Evolutionary conservation across 2,888 invertebrate species (phyloP).

Genomic region (Mamestra brassicae): DNA sequence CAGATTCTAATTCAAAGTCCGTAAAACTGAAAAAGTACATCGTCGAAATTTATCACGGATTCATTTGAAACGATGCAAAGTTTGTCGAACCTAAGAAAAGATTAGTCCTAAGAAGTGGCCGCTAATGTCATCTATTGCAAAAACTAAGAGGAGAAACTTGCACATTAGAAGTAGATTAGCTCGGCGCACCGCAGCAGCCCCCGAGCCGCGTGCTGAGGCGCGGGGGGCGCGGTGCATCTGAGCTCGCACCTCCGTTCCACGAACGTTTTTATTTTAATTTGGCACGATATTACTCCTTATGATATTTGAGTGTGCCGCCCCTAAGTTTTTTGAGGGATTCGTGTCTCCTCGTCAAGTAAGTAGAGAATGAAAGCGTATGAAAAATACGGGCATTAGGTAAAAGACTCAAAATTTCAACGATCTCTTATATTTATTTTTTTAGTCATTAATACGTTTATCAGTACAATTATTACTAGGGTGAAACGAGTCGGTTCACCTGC

Average conservation of each 20-base stretch:
- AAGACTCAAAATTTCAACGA: slow-evolving; percentile 75
- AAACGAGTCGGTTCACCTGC: slow-evolving; percentile 51
- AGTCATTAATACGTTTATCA: slow-evolving; percentile 63
- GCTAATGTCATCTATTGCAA: not conserved
- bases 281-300: slow-evolving; percentile 53
- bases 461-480: slow-evolving; percentile 63
- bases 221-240: slow-evolving; percentile 7
- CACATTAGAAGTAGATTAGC: slow-evolving; percentile 31
- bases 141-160: slow-evolving; percentile 1
- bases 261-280: slow-evolving; percentile 37
- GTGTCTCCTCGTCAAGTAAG: slow-evolving; percentile 49
- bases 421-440: slow-evolving; percentile 77
- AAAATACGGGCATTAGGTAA: slow-evolving; percentile 71
- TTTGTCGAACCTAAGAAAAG: not conserved
- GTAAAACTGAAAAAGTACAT: not conserved
- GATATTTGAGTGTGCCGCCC: slow-evolving; percentile 52
- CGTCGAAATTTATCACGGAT: not conserved
- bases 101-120: not conserved
- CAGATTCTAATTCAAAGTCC: not conserved
- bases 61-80: not conserved
- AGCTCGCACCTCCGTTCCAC: slow-evolving; percentile 22
- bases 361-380: slow-evolving; percentile 52
- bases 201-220: not conserved
- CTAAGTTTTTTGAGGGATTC: slow-evolving; percentile 38
- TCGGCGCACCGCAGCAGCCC: not conserved